phyloP scores from a whole-genome alignment of 2,113 vertebrate species.

The Speoplatyrhinus poulsoni region DNA sequence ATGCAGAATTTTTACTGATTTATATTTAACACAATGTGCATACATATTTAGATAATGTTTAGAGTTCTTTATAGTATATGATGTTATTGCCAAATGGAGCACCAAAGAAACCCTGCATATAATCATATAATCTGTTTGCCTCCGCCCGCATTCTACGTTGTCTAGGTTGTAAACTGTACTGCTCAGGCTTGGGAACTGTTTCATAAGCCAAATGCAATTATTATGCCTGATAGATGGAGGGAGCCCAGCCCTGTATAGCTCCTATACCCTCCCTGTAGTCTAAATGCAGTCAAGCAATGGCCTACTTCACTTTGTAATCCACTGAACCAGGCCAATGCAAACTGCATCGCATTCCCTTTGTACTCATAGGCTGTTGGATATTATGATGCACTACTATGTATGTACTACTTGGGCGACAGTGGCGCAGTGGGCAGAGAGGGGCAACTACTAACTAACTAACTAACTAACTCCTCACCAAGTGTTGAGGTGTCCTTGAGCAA shows the following conservation, averaged over 20 bases:
- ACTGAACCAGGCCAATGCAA: slow-evolving; percentile 71
- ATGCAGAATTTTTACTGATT: too few relatives aligned
- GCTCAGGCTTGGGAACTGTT: slow-evolving; percentile 3
- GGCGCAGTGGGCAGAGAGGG: too few relatives aligned
- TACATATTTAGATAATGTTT: too few relatives aligned
- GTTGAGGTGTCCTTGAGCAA: too few relatives aligned
- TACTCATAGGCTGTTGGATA: slow-evolving; percentile 18
- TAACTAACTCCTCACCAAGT: not conserved
- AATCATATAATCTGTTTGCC: not conserved
- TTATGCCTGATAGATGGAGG: slow-evolving; percentile 34
- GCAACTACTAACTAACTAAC: too few relatives aligned
- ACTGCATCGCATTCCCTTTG: slow-evolving; percentile 53
- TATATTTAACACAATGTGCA: too few relatives aligned
- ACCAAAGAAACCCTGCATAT: not conserved
- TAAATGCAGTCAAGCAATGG: slow-evolving; percentile 55
- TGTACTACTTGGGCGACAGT: too few relatives aligned
- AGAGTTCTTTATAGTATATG: too few relatives aligned
- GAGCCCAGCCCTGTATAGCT: slow-evolving; percentile 38
- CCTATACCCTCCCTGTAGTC: slow-evolving; percentile 50
- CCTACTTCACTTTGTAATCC: slow-evolving; percentile 75
- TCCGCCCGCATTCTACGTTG: not conserved
- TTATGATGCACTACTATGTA: slow-evolving; percentile 5
- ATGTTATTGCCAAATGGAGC: too few relatives aligned
- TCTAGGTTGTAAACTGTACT: not conserved
- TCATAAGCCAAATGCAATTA: slow-evolving; percentile 19